Evolutionary conservation across 1,140 invertebrate genomes (phyloP), one percentile per base, ranked within the genome.

Genomic region (Drosophila seguyi): DNA sequence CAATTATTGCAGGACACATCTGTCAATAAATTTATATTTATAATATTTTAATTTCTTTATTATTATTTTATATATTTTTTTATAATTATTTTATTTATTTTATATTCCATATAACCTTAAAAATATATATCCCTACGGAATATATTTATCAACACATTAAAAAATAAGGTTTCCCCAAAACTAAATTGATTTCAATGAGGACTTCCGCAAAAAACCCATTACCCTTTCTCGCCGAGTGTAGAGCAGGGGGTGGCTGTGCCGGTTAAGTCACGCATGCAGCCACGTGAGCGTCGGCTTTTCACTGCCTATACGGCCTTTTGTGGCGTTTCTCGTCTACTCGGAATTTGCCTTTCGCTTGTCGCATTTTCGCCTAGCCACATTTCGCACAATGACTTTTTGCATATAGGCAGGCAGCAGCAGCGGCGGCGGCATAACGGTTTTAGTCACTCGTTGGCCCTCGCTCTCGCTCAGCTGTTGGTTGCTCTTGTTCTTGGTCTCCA

Each of bases 261-360:
- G 66, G 36, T 20, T 22, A 31, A 69, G 62, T 69, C 66, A 69
- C 66, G 66, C 61, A 69, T 38, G 31, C 10, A 22, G 66, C 66
- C 66, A 69, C 66, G 66, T 69, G 66, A 69, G 66, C 20, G 62
- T 13, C 31, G 29, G 66, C 66, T 53, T 42, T 69, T 67, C 44
- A 42, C n/a, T 53, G 66, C 61, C 62, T 67, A 67, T 53, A 36
- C 47, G 45, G 60, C 65, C 38, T 68, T 61, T 60, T 39, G 29
- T 39, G 38, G 20, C 45, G 34, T 38, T 38, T 57, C 56, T 55
- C 52, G 34, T 25, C 22, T 11, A 55, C 3, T 53, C 31, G 20
- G 20, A 22, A 36, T 53, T 59, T n/a, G 20, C 42, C 18, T 11
- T 48, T 48, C 41, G 13, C 56, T 45, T 22, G 36, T 27, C 60